phyloP scores from a whole-genome alignment of 2,797 vertebrate genomes.

The Simalia tracyae region DNA sequence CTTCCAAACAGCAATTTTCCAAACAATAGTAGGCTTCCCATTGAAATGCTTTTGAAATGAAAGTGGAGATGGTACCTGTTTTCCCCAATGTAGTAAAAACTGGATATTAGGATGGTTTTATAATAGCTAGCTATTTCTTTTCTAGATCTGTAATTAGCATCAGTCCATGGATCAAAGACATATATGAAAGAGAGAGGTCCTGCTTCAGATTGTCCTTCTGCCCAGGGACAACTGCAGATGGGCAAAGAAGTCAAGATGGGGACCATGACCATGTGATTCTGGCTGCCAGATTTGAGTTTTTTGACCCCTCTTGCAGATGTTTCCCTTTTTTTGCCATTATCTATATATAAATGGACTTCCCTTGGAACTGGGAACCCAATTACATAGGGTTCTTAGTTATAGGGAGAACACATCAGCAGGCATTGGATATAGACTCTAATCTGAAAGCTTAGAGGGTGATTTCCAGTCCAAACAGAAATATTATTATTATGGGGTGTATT shows the following conservation, averaged over 20 bases:
- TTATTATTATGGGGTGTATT: background rate
- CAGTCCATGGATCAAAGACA: background rate
- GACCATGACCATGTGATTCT: background rate
- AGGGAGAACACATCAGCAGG: background rate
- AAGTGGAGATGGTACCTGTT: background rate
- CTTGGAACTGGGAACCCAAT: background rate
- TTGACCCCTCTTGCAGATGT: no score
- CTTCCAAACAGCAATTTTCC: constrained; percentile 37
- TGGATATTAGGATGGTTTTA: background rate
- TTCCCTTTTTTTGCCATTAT: background rate
- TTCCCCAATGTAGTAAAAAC: background rate
- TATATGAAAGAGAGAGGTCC: background rate
- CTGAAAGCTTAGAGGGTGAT: background rate
- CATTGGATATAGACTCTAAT: background rate
- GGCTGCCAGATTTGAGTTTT: no score
- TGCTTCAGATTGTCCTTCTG: background rate
- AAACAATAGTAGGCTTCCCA: constrained; percentile 35
- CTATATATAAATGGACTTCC: background rate
- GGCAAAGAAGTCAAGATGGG: background rate
- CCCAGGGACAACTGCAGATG: background rate
- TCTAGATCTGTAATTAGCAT: background rate
- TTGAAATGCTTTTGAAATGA: constrained; percentile 24
- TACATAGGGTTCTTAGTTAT: background rate
- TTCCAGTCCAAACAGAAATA: background rate
- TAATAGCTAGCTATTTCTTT: background rate